phyloP scores from a whole-genome alignment of 1,140 invertebrate species.

The Muscidifurax raptorellus region DNA sequence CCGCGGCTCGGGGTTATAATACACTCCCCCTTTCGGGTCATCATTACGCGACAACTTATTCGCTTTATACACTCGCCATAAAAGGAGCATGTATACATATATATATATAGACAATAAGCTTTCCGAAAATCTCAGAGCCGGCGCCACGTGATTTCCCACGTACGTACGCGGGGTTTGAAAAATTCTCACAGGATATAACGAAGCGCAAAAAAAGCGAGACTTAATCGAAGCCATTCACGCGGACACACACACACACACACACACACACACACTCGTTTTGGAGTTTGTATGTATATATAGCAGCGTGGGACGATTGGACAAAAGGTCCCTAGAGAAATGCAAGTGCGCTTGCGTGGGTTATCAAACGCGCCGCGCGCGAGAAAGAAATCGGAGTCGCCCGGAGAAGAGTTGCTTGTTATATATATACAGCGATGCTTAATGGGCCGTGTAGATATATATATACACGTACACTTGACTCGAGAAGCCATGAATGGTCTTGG shows the following conservation, averaged over 20 bases:
- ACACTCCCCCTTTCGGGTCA: background rate
- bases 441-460: background rate
- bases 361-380: background rate
- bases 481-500: too few relatives aligned
- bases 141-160: slow-evolving; percentile 17
- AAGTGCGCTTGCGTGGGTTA: background rate
- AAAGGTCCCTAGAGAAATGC: slow-evolving; percentile 33
- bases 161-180: background rate
- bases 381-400: background rate
- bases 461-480: background rate
- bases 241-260: too few relatives aligned
- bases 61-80: too few relatives aligned
- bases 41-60: background rate
- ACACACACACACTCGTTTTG: background rate
- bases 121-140: background rate
- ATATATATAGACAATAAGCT: background rate
- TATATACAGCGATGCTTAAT: background rate
- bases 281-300: background rate
- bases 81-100: too few relatives aligned
- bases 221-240: slow-evolving; percentile 45
- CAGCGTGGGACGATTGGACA: slow-evolving; percentile 38
- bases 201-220: background rate
- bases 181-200: background rate
- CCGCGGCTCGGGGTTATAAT: background rate
- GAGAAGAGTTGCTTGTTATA: too few relatives aligned